Conservation (phyloP, 35 echinoderm and acorn worm genomes). For the Diadema setosum region DNA sequence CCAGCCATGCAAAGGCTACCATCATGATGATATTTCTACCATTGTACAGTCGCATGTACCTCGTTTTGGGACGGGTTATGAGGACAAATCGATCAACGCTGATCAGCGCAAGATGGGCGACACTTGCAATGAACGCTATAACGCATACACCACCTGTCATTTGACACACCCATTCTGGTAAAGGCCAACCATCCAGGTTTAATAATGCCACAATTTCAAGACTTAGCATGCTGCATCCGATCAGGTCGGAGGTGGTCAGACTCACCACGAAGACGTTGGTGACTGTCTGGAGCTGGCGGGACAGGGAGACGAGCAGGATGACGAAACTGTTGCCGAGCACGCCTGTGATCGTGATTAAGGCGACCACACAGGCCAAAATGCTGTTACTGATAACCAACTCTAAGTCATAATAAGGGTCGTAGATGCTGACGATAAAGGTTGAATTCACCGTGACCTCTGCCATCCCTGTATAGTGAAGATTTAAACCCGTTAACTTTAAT, state of each 20-base stretch:
- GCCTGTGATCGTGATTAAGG: constrained; percentile 50
- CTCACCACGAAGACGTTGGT: constrained; percentile 95
- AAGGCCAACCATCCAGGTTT: constrained; percentile 56
- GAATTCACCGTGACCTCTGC: too few relatives aligned
- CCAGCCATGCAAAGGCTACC: constrained; percentile 57
- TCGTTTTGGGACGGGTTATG: constrained; percentile 51
- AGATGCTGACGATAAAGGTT: too few relatives aligned
- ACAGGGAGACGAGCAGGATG: constrained; percentile 59
- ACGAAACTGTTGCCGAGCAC: constrained; percentile 85
- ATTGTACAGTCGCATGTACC: constrained; percentile 52
- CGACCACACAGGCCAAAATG: constrained; percentile 26
- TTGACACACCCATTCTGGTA: constrained; percentile 49
- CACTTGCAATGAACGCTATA: constrained; percentile 75
- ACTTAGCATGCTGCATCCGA: constrained; percentile 57
- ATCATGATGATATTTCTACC: constrained; percentile 36
- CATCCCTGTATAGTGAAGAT: too few relatives aligned
- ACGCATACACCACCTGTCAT: constrained; percentile 56
- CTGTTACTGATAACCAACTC: not conserved
- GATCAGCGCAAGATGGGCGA: constrained; percentile 71
- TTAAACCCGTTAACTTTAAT: too few relatives aligned
- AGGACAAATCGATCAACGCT: constrained; percentile 67
- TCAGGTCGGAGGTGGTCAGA: constrained; percentile 73
- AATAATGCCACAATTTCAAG: constrained; percentile 63
- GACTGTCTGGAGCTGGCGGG: constrained; percentile 69
- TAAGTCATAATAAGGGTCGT: not conserved